These are phyloP conservation scores for Phymanthus crucifer DNA, from an alignment of 92 coral and sea anemone species.

Conservation along the genomic window DNA sequence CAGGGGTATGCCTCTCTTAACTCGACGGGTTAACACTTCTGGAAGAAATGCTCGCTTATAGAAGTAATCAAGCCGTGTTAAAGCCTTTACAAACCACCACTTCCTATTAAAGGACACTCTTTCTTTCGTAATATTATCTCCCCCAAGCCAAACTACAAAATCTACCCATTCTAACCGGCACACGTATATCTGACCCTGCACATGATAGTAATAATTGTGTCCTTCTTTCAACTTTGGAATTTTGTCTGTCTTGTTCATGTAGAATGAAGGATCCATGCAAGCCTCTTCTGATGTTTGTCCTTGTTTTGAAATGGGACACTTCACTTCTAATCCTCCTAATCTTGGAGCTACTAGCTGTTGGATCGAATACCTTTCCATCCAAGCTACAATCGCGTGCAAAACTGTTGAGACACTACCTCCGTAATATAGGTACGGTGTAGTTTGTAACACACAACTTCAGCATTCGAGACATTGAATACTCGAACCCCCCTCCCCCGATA, in stretches of 20 bases:
- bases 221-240: background rate
- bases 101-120: background rate
- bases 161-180: conserved; percentile 27
- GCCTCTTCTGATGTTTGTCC: conserved; percentile 26
- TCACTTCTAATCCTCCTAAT: conserved; percentile 41
- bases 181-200: conserved; percentile 51
- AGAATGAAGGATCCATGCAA: conserved; percentile 11
- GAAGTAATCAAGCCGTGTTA: conserved; percentile 6
- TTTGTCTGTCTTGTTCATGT: background rate
- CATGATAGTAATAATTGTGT: conserved; percentile 27
- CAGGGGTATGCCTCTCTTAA: conserved; percentile 42
- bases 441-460: no score
- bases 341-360: conserved; percentile 5
- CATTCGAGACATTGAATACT: no score
- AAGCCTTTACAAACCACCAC: background rate
- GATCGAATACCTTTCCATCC: conserved; percentile 40
- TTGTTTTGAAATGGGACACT: conserved; percentile 30
- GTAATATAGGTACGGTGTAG: no score
- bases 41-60: conserved; percentile 47
- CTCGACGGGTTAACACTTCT: conserved; percentile 44
- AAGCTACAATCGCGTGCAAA: no score
- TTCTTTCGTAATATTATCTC: background rate
- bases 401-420: no score
- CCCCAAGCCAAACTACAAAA: conserved; percentile 57
- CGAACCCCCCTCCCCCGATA: no score